Conservation (phyloP, 2,888 invertebrate species). For the Archips xylosteana region DNA sequence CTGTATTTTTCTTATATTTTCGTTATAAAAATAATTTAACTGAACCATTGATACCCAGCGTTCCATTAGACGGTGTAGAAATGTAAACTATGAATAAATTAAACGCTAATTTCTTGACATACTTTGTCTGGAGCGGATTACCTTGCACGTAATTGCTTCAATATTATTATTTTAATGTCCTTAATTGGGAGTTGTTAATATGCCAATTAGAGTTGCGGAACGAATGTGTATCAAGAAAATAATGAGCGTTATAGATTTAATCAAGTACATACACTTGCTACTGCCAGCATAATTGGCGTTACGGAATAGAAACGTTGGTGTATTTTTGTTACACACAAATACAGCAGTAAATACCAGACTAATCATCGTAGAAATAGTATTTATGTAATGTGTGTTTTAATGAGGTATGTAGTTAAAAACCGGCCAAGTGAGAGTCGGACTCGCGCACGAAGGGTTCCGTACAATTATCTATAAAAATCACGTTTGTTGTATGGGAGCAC, state of each 20-base stretch:
- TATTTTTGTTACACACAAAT: constrained; percentile 38
- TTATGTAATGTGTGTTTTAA: background rate
- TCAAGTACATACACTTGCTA: constrained; percentile 50
- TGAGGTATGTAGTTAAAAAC: too few relatives aligned
- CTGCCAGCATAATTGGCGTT: constrained; percentile 49
- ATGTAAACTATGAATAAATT: constrained; percentile 76
- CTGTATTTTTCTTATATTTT: constrained; percentile 23
- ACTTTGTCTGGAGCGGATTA: constrained; percentile 75
- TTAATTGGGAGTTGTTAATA: constrained; percentile 53
- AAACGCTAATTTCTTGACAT: constrained; percentile 82
- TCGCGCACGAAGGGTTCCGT: too few relatives aligned
- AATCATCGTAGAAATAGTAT: background rate
- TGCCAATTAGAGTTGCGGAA: constrained; percentile 50
- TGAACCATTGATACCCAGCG: background rate
- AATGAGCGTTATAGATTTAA: constrained; percentile 54
- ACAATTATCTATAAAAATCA: too few relatives aligned
- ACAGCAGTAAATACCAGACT: background rate
- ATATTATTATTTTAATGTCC: constrained; percentile 60
- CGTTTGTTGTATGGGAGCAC: too few relatives aligned
- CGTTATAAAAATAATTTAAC: constrained; percentile 14
- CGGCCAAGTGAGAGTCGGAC: too few relatives aligned
- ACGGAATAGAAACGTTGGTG: constrained; percentile 43
- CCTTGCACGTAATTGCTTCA: constrained; percentile 76
- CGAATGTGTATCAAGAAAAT: constrained; percentile 51
- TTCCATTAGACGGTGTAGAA: constrained; percentile 23